Conservation (phyloP, 2,888 invertebrate genomes). For the Plusia festucae region DNA sequence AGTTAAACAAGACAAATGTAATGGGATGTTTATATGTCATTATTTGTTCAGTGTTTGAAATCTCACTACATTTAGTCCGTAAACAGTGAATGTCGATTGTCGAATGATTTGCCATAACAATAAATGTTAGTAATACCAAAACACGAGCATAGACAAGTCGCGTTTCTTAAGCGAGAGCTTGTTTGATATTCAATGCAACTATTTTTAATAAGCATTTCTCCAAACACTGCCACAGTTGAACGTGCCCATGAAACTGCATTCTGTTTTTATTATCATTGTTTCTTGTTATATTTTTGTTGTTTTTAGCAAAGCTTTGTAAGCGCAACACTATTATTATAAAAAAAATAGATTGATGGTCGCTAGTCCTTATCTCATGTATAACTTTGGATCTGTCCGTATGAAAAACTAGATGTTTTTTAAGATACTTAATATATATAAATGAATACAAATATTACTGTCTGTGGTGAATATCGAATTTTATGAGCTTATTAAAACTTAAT, state of each 20-base stretch:
- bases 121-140: conserved; percentile 52
- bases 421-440: conserved; percentile 74
- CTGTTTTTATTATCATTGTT: conserved; percentile 79
- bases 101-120: conserved; percentile 57
- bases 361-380: conserved; percentile 83
- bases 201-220: conserved; percentile 59
- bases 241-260: conserved; percentile 66
- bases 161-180: conserved; percentile 10
- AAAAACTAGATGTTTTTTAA: conserved; percentile 78
- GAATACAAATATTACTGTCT: conserved; percentile 83
- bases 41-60: conserved; percentile 61
- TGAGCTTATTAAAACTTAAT: conserved; percentile 88
- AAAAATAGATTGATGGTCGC: conserved; percentile 73
- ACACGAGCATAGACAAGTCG: conserved; percentile 37
- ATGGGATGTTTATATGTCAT: conserved; percentile 60
- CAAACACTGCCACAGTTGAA: conserved; percentile 76
- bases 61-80: conserved; percentile 62
- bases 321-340: conserved; percentile 70
- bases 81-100: conserved; percentile 40
- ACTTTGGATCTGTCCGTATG: conserved; percentile 85
- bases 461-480: conserved; percentile 89
- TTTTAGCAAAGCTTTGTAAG: conserved; percentile 81
- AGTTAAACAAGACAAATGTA: conserved; percentile 65
- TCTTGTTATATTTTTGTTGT: conserved; percentile 80
- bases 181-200: conserved; percentile 44